phyloP scores from a whole-genome alignment of 2,888 invertebrate genomes.

The Enchytraeus crypticus region DNA sequence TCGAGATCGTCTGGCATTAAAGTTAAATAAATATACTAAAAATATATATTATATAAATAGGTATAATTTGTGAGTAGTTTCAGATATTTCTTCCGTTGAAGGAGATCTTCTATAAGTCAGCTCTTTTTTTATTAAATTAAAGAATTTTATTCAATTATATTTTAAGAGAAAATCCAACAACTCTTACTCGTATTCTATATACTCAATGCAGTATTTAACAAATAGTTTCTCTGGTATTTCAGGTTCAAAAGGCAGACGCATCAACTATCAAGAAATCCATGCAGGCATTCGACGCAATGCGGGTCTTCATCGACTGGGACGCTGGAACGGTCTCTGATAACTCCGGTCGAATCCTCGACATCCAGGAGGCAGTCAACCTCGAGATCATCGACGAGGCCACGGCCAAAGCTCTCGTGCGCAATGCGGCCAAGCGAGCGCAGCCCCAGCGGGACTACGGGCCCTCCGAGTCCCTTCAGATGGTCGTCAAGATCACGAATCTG shows the following conservation, averaged over 20 bases:
- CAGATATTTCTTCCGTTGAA: too few species aligned
- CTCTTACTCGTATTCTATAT: too few species aligned
- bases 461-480: conserved; percentile 11
- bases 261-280: not conserved
- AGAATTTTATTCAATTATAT: too few species aligned
- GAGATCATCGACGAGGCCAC: conserved; percentile 25
- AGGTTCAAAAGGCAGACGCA: not conserved
- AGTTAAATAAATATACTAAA: too few species aligned
- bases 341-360: conserved; percentile 63
- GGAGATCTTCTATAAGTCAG: too few species aligned
- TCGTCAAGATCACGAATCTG: conserved; percentile 9
- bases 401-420: conserved; percentile 22
- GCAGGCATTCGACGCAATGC: not conserved
- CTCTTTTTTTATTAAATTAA: too few species aligned
- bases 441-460: conserved; percentile 1
- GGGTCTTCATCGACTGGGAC: conserved; percentile 25
- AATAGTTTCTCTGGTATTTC: not conserved
- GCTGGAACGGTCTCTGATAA: conserved; percentile 64
- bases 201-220: too few species aligned
- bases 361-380: conserved; percentile 64
- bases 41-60: too few species aligned
- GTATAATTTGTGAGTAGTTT: too few species aligned
- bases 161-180: too few species aligned
- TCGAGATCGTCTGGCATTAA: too few species aligned
- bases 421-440: conserved; percentile 11